Conservation (phyloP, 2,113 vertebrate species). For the Bubo bubo region DNA sequence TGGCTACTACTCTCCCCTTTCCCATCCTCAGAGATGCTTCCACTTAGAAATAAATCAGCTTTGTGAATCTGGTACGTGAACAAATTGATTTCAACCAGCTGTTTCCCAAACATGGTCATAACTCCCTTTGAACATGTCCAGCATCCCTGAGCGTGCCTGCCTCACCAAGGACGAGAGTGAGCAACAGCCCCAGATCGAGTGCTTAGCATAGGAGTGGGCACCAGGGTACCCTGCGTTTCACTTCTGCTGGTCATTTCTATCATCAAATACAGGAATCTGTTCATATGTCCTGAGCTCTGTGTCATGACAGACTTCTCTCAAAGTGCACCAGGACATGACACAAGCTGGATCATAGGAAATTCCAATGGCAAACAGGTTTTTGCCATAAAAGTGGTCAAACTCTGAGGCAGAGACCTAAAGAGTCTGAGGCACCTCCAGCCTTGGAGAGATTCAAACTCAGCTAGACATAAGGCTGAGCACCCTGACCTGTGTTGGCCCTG, state of each 20-base stretch:
- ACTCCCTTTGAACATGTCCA: not conserved
- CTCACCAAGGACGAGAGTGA: accelerated
- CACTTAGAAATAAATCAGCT: not conserved
- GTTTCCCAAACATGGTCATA: not conserved
- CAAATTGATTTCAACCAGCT: not conserved
- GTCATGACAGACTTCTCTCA: not conserved
- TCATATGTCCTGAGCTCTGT: accelerated
- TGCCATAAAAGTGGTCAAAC: not conserved
- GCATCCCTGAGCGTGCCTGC: not conserved
- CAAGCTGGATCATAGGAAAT: not conserved
- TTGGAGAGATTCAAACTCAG: not conserved
- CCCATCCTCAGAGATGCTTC: not conserved
- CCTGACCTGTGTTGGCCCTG: not conserved
- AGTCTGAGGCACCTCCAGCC: not conserved
- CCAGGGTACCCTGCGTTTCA: not conserved
- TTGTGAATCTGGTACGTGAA: not conserved
- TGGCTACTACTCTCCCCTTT: not conserved
- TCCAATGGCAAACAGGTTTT: not conserved
- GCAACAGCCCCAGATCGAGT: accelerated
- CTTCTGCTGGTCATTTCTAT: not conserved
- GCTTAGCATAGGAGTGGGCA: not conserved
- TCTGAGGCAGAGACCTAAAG: not conserved
- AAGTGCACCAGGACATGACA: not conserved
- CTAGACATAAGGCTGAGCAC: not conserved
- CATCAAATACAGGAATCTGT: not conserved